Percentiles rank a stretch among this genome's conserved stretches.
Evolutionary conservation across 2,888 invertebrate species (phyloP).

Genomic region (Heliothis peltigera): DNA sequence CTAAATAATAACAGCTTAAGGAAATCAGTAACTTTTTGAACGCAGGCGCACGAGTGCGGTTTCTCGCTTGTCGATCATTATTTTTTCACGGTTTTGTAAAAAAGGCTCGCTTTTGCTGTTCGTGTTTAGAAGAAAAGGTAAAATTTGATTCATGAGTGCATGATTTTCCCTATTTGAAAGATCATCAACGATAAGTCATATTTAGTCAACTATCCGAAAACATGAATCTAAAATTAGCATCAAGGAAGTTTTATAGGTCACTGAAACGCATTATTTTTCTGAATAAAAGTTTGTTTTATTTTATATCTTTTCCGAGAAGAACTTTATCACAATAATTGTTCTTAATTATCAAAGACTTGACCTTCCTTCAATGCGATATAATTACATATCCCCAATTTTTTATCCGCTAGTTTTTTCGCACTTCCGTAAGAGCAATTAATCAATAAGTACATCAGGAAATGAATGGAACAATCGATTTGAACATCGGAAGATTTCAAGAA

Average conservation of each 20-base stretch:
- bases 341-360: constrained; percentile 19
- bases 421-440: constrained; percentile 47
- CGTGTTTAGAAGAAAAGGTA: neutral
- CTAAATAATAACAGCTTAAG: constrained; percentile 1
- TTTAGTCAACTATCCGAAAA: too few relatives aligned
- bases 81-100: constrained; percentile 11
- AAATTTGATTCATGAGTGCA: too few relatives aligned
- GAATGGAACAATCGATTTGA: constrained; percentile 37
- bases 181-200: too few relatives aligned
- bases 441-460: constrained; percentile 40
- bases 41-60: constrained; percentile 22
- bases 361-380: constrained; percentile 9
- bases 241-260: too few relatives aligned
- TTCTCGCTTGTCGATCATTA: constrained; percentile 57
- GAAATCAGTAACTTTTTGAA: neutral
- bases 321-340: neutral
- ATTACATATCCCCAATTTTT: constrained; percentile 5
- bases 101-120: neutral
- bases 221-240: too few relatives aligned
- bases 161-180: too few relatives aligned
- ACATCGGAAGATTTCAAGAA: constrained; percentile 35
- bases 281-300: too few relatives aligned
- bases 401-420: constrained; percentile 23
- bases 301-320: too few relatives aligned
- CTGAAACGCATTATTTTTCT: too few relatives aligned